Evolutionary conservation across 2,113 vertebrate species (phyloP), one percentile per base, ranked within the genome.

Genomic region (Thymallus thymallus): DNA sequence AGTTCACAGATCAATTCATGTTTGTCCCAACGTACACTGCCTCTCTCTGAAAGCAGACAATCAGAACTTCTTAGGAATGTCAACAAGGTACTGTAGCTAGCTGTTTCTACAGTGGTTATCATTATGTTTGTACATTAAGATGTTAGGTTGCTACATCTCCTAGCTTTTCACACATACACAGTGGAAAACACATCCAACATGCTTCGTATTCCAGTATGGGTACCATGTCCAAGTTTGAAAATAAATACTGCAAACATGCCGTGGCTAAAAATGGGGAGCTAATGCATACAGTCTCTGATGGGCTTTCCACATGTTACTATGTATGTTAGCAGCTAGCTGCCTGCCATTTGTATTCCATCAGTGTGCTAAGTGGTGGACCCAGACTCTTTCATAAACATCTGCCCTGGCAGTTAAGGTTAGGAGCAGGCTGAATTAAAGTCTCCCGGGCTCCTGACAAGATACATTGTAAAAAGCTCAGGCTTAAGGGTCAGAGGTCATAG

Each of bases 341-440:
- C 74, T 84, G 77, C 76, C 85, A 88, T 81, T 78, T 85, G 86
- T 88, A 84, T 82, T 84, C 86, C 83, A 88, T 88, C 86, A 86
- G 79, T 77, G 65, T 69, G 65, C 70, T 85, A 84, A 88, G 85
- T 82, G 79, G 75, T 72, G 70, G 51, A 68, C 55, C 74, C 9
- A 14, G 13, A 24, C 66, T 26, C 73, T 87, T 82, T 77, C 80
- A 85, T 88, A 87, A 90, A 89, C 86, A 89, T 83, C 84, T 86
- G 86, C 84, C 78, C 75, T 80, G 76, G 84, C 75, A 78, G 69
- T 84, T 79, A 72, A 79, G 63, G 68, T 77, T 77, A 74, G 71
- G 63, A 69, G 80, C 72, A 81, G 74, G 77, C 16, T 35, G 83
- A 80, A 80, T 78, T 81, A 72, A 69, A 77, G 74, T 81, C 79